These are phyloP conservation scores for Campoplex capitator DNA, from an alignment of 2,888 invertebrate species.

Conservation along the genomic window DNA sequence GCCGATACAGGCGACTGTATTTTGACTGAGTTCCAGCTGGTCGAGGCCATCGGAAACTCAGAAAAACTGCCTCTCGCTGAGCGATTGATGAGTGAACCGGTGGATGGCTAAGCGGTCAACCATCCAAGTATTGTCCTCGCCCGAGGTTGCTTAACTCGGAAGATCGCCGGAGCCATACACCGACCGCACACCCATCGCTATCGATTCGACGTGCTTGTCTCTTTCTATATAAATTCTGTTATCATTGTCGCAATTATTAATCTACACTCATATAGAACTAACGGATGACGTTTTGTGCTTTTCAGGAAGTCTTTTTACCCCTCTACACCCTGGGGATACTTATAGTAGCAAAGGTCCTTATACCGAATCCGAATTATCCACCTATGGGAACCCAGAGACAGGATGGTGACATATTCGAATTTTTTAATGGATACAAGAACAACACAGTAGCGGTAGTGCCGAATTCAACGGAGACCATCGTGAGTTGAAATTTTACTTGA, in stretches of 20 bases:
- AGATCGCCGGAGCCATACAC: too few relatives aligned
- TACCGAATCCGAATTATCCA: constrained; percentile 92
- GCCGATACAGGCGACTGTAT: too few relatives aligned
- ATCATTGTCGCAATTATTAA: too few relatives aligned
- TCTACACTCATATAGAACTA: not conserved
- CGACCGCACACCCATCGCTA: too few relatives aligned
- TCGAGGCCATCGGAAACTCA: too few relatives aligned
- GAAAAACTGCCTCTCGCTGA: not conserved
- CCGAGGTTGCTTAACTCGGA: too few relatives aligned
- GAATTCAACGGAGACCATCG: constrained; percentile 86
- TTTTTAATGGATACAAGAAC: constrained; percentile 86
- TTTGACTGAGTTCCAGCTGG: too few relatives aligned
- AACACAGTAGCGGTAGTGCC: constrained; percentile 90
- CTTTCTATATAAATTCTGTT: too few relatives aligned
- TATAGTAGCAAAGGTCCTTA: constrained; percentile 90
- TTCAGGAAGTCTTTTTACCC: constrained; percentile 92
- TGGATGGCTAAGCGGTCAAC: too few relatives aligned
- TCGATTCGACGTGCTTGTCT: too few relatives aligned
- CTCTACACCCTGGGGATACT: constrained; percentile 91
- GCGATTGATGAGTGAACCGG: too few relatives aligned
- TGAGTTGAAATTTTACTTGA: constrained; percentile 72
- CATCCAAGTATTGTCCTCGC: too few relatives aligned
- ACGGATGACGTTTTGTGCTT: constrained; percentile 52
- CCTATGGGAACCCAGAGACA: constrained; percentile 88
- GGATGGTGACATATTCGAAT: constrained; percentile 86